Base-by-base conservation (phyloP, 35 echinoderm and acorn worm genomes). In the Patiria miniata region DNA sequence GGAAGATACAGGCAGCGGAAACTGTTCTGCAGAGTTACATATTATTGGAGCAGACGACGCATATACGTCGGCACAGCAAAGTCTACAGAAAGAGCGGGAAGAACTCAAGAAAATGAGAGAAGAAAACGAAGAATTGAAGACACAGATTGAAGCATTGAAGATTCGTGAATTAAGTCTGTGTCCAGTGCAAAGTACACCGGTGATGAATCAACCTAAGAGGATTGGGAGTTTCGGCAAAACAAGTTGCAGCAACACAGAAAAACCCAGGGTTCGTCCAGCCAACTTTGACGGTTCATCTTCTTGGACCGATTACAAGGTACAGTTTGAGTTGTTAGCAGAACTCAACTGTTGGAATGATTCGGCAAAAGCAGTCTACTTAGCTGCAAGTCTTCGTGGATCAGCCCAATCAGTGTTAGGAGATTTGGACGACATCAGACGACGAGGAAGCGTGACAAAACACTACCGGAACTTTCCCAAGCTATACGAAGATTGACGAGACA, bases 261-360 rank as follows among this genome's bases (percentile, higher is more conserved):
- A 69, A 19, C 39, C 47, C 17, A 83, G 54, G 22, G 33, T 78
- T 8, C 42, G 52, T 6, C 52, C 77, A 2, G 52, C 90, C 12
- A n/a, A 16, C 23, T 91, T 37, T 54, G 84, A 92, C 58, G 83
- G 90, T 7, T 50, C 90, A 6, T 82, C 52, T 28, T 22, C 52
- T 7, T 92, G 90, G 90, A 44, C 79, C 14, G 90, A 86, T 21
- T 92, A 92, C 40, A 21, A 52, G 18, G 78, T 81, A 2, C 90
- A 92, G 40, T 92, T 92, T 58, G 78, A 87, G 42, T 33, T 87
- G 28, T 36, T 87, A 9, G 37, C 90, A 47, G 52, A 92, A 56
- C 36, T 92, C 23, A 87, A 92, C 81, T 44, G 61, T 14, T 92
- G 90, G 90, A 23, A 51, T 77, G 56, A 47, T 6, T 10, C 52